Evolutionary conservation across 2,113 vertebrate species (phyloP).

Genomic region (Serilophus lunatus): DNA sequence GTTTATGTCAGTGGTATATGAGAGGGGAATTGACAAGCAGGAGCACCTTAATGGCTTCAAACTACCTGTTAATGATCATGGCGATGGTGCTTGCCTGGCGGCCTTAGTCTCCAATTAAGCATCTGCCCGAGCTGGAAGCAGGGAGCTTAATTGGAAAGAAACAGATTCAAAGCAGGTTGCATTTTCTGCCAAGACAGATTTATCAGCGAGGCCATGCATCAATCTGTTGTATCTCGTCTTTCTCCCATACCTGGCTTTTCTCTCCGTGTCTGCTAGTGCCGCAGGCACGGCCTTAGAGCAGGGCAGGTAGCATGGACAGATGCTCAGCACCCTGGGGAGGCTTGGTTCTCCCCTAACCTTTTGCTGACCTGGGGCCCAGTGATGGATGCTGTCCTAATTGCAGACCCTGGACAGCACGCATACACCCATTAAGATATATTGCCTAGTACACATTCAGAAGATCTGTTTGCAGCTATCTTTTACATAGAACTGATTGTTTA

Average conservation of each 20-base stretch:
- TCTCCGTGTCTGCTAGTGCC: neutral
- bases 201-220: constrained; percentile 49
- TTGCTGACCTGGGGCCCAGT: constrained; percentile 56
- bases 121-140: constrained; percentile 76
- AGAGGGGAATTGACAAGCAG: constrained; percentile 63
- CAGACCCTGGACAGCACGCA: neutral
- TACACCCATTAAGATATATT: constrained; percentile 74
- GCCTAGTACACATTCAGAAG: constrained; percentile 68
- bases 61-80: constrained; percentile 77
- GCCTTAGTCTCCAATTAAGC: constrained; percentile 77
- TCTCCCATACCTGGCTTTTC: neutral
- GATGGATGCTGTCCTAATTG: constrained; percentile 73
- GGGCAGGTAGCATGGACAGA: constrained; percentile 21
- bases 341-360: constrained; percentile 67
- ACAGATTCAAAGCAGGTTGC: constrained; percentile 72
- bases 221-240: constrained; percentile 28
- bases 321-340: constrained; percentile 4
- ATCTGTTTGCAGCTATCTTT: constrained; percentile 81
- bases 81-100: constrained; percentile 71
- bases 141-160: constrained; percentile 74
- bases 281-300: neutral
- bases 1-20: constrained; percentile 45
- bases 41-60: constrained; percentile 69
- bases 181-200: constrained; percentile 70
- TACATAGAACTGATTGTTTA: constrained; percentile 84